Evolutionary conservation across 1,140 invertebrate genomes (phyloP).

Genomic region (Cyphomyrmex costatus): DNA sequence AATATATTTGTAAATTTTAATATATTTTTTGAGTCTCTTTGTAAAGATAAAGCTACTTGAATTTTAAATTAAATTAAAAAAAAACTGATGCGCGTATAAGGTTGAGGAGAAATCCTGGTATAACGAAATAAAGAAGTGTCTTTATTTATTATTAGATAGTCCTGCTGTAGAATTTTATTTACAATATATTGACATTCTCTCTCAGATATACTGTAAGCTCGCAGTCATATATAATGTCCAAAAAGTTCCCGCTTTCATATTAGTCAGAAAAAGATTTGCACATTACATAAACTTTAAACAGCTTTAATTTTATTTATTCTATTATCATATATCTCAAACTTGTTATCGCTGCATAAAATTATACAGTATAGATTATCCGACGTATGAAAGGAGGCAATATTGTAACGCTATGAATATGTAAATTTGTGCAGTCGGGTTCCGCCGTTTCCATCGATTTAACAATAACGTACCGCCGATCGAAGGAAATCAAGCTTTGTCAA

Average conservation of each 20-base stretch:
- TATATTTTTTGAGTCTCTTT: neutral
- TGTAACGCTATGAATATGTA: slow-evolving; percentile 71
- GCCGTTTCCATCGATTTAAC: slow-evolving; percentile 50
- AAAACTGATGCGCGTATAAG: neutral
- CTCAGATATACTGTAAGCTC: slow-evolving; percentile 73
- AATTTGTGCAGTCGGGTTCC: slow-evolving; percentile 77
- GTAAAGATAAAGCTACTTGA: neutral
- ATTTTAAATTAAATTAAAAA: neutral
- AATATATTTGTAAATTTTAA: neutral
- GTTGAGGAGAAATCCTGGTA: neutral
- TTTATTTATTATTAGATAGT: slow-evolving; percentile 77
- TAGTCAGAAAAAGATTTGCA: slow-evolving; percentile 54
- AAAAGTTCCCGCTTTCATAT: slow-evolving; percentile 63
- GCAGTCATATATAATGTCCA: slow-evolving; percentile 75
- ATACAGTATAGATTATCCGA: slow-evolving; percentile 66
- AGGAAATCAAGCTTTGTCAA: slow-evolving; percentile 31
- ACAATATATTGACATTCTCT: slow-evolving; percentile 80
- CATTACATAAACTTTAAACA: slow-evolving; percentile 77
- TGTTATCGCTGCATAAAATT: slow-evolving; percentile 56
- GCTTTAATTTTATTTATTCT: slow-evolving; percentile 74
- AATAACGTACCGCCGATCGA: slow-evolving; percentile 40
- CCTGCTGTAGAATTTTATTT: slow-evolving; percentile 80
- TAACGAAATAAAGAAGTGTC: slow-evolving; percentile 68
- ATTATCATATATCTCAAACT: slow-evolving; percentile 67
- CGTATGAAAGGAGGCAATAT: slow-evolving; percentile 76